Evolutionary conservation across 2,888 invertebrate species (phyloP).

Genomic region (Kryphioiulus occultus): DNA sequence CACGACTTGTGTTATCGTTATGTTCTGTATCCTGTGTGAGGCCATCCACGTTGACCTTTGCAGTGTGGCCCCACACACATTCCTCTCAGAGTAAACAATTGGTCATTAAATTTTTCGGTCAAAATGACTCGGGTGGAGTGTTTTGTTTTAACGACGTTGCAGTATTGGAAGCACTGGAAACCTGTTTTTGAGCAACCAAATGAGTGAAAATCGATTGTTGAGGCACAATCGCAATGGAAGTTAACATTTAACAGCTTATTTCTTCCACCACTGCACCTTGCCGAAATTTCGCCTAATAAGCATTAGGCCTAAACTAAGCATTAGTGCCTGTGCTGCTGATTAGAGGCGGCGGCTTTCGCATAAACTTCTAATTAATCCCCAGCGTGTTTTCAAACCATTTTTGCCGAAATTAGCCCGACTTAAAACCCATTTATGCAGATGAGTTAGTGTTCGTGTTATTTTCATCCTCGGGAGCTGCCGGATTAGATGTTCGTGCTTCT

Average conservation of each 20-base stretch:
- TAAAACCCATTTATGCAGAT: not conserved
- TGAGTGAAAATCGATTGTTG: too few relatives aligned
- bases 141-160: too few relatives aligned
- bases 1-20: too few relatives aligned
- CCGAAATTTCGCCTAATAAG: not conserved
- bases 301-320: not conserved
- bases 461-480: not conserved
- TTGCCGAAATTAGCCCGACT: not conserved
- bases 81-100: too few relatives aligned
- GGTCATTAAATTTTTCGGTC: too few relatives aligned
- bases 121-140: too few relatives aligned
- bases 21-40: too few relatives aligned
- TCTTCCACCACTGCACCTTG: not conserved
- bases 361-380: not conserved
- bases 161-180: too few relatives aligned
- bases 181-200: too few relatives aligned
- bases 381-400: not conserved
- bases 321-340: not conserved
- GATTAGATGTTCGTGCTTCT: not conserved
- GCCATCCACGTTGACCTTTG: too few relatives aligned
- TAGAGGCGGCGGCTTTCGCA: not conserved
- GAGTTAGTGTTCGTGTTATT: not conserved
- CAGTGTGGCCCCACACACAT: too few relatives aligned
- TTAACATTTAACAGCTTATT: not conserved
- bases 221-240: too few relatives aligned